Evolutionary conservation across 2,888 invertebrate genomes (phyloP).

Genomic region (Prosopocoilus inquinatus): DNA sequence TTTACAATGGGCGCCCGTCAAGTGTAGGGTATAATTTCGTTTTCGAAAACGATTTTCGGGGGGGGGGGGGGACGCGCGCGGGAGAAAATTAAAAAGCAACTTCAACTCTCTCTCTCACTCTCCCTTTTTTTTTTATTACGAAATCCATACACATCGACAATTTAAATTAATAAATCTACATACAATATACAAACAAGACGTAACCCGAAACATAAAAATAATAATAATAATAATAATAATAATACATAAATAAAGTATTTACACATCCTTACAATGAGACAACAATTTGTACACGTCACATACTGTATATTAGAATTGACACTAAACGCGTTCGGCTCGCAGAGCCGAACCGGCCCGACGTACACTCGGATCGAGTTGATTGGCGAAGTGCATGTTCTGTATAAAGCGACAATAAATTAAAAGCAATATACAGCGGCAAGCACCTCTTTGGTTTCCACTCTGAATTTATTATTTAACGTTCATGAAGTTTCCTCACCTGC

Average conservation of each 20-base stretch:
- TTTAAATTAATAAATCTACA: constrained; percentile 3
- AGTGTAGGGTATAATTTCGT: too few species aligned
- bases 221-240: constrained; percentile 1
- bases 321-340: too few species aligned
- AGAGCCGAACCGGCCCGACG: background rate
- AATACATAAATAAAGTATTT: constrained; percentile 1
- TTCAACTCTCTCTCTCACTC: too few species aligned
- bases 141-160: background rate
- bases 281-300: background rate
- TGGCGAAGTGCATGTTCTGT: constrained; percentile 9
- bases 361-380: constrained; percentile 5
- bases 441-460: constrained; percentile 45
- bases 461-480: too few species aligned
- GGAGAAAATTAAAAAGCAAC: too few species aligned
- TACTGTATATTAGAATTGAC: too few species aligned
- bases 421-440: constrained; percentile 50
- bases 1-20: too few species aligned
- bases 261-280: background rate
- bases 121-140: too few species aligned
- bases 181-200: constrained; percentile 1
- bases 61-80: too few species aligned
- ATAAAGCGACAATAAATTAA: constrained; percentile 42
- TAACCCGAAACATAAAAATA: background rate
- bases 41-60: too few species aligned
- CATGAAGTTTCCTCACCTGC: too few species aligned